Evolutionary conservation across 2,888 invertebrate species (phyloP).

Genomic region (Gortyna flavago): DNA sequence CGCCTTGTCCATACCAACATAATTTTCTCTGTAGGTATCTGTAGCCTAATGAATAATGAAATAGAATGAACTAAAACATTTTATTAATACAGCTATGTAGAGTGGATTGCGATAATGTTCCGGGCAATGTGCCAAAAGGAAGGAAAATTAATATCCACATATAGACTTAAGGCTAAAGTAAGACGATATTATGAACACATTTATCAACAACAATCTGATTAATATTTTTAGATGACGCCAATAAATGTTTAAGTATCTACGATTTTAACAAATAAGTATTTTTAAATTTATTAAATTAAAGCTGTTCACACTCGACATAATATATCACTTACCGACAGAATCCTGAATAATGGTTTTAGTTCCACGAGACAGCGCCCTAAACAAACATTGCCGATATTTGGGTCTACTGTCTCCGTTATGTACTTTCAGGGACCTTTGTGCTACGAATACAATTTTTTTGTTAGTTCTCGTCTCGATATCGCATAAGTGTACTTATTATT

Average conservation of each 20-base stretch:
- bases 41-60: conserved; percentile 5
- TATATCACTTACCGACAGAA: conserved; percentile 55
- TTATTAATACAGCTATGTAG: conserved; percentile 31
- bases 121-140: conserved; percentile 59
- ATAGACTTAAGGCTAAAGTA: conserved; percentile 43
- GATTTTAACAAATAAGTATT: conserved; percentile 21
- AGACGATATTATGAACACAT: conserved; percentile 46
- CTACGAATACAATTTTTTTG: conserved; percentile 55
- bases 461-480: conserved; percentile 32
- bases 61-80: conserved; percentile 25
- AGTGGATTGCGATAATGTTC: conserved; percentile 54
- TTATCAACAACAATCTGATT: conserved; percentile 45
- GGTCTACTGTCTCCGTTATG: conserved; percentile 64
- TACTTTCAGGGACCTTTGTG: conserved; percentile 62
- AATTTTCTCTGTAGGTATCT: conserved; percentile 6
- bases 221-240: conserved; percentile 19
- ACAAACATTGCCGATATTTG: conserved; percentile 76
- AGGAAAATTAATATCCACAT: conserved; percentile 51
- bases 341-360: conserved; percentile 73
- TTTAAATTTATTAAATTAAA: no score
- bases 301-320: conserved; percentile 41
- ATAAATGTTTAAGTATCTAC: conserved; percentile 14
- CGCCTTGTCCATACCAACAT: not conserved
- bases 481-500: not conserved
- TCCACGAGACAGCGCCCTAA: conserved; percentile 72